Conservation (phyloP, 2,888 invertebrate genomes). For the Drosophila infuscata region DNA sequence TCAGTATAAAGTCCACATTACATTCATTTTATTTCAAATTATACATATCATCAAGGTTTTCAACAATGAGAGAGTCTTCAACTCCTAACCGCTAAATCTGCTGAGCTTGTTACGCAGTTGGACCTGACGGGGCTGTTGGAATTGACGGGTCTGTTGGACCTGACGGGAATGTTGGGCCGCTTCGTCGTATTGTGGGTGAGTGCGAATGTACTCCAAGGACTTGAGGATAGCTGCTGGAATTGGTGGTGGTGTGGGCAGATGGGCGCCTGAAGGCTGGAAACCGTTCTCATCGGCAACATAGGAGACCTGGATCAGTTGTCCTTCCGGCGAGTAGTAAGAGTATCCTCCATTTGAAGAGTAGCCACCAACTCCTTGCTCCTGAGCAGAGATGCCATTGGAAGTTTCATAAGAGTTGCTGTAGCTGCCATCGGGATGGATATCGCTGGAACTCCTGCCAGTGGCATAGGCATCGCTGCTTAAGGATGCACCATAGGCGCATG, state of each 20-base stretch:
- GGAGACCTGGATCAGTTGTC: constrained; percentile 64
- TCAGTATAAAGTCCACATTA: constrained; percentile 1
- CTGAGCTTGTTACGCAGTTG: not conserved
- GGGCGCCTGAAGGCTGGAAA: constrained; percentile 77
- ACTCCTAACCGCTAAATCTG: constrained; percentile 13
- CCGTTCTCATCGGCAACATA: constrained; percentile 82
- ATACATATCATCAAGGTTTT: constrained; percentile 31
- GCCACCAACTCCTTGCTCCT: constrained; percentile 87
- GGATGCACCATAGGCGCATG: constrained; percentile 52
- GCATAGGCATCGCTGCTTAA: constrained; percentile 52
- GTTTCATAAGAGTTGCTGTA: constrained; percentile 86
- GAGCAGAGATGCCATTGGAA: constrained; percentile 87
- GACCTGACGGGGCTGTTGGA: constrained; percentile 2
- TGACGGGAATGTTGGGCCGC: not conserved
- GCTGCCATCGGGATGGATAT: constrained; percentile 82
- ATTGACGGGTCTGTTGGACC: not conserved
- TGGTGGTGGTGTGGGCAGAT: constrained; percentile 82
- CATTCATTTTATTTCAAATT: constrained; percentile 40
- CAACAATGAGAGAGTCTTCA: not conserved
- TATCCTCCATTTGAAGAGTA: constrained; percentile 83
- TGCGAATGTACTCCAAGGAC: constrained; percentile 78
- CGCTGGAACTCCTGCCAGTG: constrained; percentile 35
- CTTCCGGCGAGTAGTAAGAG: constrained; percentile 79
- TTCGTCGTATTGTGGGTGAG: constrained; percentile 77
- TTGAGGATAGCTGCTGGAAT: constrained; percentile 76